Percentiles rank a stretch among this genome's conserved stretches.
Conservation (phyloP, 1,140 invertebrate species). For the Holotrichia oblita region DNA sequence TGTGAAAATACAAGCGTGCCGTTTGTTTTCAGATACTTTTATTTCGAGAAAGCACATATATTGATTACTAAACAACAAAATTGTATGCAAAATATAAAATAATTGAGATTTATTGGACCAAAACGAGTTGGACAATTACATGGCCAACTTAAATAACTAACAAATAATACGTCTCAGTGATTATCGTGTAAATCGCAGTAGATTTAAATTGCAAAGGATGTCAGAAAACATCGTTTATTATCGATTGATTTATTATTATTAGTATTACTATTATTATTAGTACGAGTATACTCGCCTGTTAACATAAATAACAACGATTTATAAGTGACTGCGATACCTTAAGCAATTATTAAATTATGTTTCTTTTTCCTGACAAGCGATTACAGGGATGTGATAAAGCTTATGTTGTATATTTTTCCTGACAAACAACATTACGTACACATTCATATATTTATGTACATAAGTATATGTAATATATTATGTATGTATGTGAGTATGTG, state of each 20-base stretch:
- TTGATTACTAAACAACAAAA: too few relatives aligned
- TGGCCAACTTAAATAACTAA: background rate
- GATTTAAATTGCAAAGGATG: slow-evolving; percentile 3
- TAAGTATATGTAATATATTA: background rate
- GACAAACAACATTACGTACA: background rate
- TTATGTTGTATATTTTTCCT: background rate
- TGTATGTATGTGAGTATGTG: background rate
- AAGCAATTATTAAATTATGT: slow-evolving; percentile 6
- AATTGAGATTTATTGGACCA: too few relatives aligned
- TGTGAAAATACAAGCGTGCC: too few relatives aligned
- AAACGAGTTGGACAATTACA: too few relatives aligned
- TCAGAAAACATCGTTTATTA: slow-evolving; percentile 2
- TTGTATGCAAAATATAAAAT: too few relatives aligned
- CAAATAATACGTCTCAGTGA: background rate
- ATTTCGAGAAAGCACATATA: too few relatives aligned
- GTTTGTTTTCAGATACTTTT: too few relatives aligned
- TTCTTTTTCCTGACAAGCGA: slow-evolving; percentile 2
- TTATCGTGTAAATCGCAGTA: slow-evolving; percentile 2
- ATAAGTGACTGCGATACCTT: background rate
- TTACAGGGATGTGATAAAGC: background rate
- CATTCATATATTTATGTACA: background rate
- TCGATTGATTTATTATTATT: background rate
- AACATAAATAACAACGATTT: slow-evolving; percentile 3
- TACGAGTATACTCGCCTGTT: background rate
- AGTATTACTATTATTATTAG: background rate